Conservation (phyloP, 30 jellyfish, hydroid and myxozoan species). For the Pelagia noctiluca region DNA sequence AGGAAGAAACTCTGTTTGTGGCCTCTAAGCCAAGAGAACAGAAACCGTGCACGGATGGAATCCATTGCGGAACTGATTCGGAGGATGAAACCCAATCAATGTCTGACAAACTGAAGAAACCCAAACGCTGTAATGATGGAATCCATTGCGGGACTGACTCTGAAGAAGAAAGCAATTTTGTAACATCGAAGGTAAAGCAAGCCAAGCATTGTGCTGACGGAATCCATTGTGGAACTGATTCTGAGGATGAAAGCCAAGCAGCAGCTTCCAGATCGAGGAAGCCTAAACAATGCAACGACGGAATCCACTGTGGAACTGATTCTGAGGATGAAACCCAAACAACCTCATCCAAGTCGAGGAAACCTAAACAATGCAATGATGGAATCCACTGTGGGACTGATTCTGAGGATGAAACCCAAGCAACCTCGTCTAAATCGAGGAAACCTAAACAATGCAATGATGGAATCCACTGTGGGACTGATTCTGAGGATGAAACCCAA, state of each 20-base stretch:
- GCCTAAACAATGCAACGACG: constrained; percentile 55
- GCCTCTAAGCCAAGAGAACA: too few relatives aligned
- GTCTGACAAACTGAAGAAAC: neutral
- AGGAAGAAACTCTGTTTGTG: neutral
- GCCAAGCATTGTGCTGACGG: constrained; percentile 35
- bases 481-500: constrained; percentile 43
- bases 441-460: constrained; percentile 50
- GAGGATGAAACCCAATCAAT: constrained; percentile 51
- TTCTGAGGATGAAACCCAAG: constrained; percentile 36
- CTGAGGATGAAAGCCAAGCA: constrained; percentile 29
- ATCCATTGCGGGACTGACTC: constrained; percentile 46
- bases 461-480: constrained; percentile 76
- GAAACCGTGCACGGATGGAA: constrained; percentile 71
- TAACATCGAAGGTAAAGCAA: constrained; percentile 9
- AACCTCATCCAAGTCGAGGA: neutral
- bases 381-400: constrained; percentile 78
- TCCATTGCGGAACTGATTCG: constrained; percentile 78
- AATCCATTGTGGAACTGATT: constrained; percentile 76
- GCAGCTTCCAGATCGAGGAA: neutral
- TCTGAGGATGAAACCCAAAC: constrained; percentile 34
- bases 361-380: constrained; percentile 49
- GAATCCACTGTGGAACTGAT: constrained; percentile 75
- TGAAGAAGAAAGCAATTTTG: neutral
- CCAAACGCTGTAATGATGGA: constrained; percentile 39
- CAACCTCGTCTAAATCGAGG: neutral